phyloP scores from a whole-genome alignment of 2,797 vertebrate species.

The Esox masquinongy region DNA sequence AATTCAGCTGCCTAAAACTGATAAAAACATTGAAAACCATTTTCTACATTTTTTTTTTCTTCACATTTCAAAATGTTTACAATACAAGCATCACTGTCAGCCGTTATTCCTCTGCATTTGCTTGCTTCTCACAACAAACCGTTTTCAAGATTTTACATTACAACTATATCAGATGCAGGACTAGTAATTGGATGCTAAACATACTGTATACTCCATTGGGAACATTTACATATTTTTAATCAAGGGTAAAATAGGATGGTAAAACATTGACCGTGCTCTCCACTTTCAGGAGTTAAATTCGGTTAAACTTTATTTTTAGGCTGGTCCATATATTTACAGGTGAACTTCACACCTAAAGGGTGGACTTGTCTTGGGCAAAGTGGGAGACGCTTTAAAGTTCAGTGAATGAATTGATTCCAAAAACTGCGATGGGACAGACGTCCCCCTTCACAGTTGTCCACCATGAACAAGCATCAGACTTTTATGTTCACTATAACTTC shows the following conservation, averaged over 20 bases:
- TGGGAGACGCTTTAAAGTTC: background rate
- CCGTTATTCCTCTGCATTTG: slow-evolving; percentile 58
- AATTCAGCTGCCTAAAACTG: slow-evolving; percentile 67
- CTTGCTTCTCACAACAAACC: slow-evolving; percentile 62
- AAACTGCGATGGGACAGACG: background rate
- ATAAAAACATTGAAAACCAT: slow-evolving; percentile 57
- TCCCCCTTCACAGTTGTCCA: background rate
- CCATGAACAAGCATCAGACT: background rate
- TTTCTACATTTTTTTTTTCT: slow-evolving; percentile 41
- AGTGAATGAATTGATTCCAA: background rate
- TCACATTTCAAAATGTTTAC: slow-evolving; percentile 63
- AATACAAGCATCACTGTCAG: slow-evolving; percentile 66
- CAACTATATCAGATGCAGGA: slow-evolving; percentile 73
- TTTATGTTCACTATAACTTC: slow-evolving; percentile 1
- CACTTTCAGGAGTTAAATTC: slow-evolving; percentile 25
- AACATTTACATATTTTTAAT: slow-evolving; percentile 65
- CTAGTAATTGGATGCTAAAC: slow-evolving; percentile 73
- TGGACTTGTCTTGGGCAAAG: slow-evolving; percentile 29
- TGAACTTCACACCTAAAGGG: slow-evolving; percentile 39
- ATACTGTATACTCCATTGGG: slow-evolving; percentile 60
- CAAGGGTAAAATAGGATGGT: slow-evolving; percentile 49
- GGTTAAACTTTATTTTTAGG: slow-evolving; percentile 18
- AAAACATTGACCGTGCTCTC: slow-evolving; percentile 53
- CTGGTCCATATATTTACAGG: slow-evolving; percentile 65
- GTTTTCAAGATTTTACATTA: slow-evolving; percentile 65